Percentiles rank a stretch among this genome's conserved stretches.
phyloP scores from a whole-genome alignment of 2,113 vertebrate genomes.

The Seriola quinqueradiata region DNA sequence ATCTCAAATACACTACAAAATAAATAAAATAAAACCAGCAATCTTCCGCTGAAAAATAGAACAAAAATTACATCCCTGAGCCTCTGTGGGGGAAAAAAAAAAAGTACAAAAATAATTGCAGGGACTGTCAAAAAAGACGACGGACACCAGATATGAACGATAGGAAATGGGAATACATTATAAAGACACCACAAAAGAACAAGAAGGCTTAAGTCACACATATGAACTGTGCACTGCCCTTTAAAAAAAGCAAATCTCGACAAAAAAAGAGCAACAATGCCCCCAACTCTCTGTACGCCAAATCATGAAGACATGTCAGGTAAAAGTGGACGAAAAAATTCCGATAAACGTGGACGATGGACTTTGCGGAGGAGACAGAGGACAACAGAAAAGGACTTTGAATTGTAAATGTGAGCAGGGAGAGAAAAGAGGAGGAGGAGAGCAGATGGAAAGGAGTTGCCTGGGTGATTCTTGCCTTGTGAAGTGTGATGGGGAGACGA shows the following conservation, averaged over 20 bases:
- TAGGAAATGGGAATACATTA: neutral
- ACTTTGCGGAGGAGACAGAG: slow-evolving; percentile 3
- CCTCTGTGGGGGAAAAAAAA: neutral
- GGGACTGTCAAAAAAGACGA: neutral
- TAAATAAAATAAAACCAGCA: neutral
- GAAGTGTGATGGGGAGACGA: slow-evolving; percentile 71
- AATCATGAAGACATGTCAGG: slow-evolving; percentile 11
- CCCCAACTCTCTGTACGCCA: neutral
- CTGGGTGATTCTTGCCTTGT: slow-evolving; percentile 73
- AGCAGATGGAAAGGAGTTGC: slow-evolving; percentile 76
- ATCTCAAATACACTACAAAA: neutral
- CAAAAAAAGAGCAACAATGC: neutral
- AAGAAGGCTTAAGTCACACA: neutral
- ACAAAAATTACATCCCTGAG: neutral
- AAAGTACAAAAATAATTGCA: neutral
- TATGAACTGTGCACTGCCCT: neutral
- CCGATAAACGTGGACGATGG: slow-evolving; percentile 4
- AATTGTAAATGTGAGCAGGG: slow-evolving; percentile 11
- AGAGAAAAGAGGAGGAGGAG: slow-evolving; percentile 22
- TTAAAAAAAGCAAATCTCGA: neutral
- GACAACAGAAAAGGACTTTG: neutral
- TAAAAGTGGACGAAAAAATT: neutral
- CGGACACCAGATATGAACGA: neutral
- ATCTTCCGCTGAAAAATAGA: neutral
- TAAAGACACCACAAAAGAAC: neutral